A percentile compares a stretch with the other conserved stretches of the same genome.
Conservation (phyloP, 2,113 vertebrate species). For the Cheilinus undulatus region DNA sequence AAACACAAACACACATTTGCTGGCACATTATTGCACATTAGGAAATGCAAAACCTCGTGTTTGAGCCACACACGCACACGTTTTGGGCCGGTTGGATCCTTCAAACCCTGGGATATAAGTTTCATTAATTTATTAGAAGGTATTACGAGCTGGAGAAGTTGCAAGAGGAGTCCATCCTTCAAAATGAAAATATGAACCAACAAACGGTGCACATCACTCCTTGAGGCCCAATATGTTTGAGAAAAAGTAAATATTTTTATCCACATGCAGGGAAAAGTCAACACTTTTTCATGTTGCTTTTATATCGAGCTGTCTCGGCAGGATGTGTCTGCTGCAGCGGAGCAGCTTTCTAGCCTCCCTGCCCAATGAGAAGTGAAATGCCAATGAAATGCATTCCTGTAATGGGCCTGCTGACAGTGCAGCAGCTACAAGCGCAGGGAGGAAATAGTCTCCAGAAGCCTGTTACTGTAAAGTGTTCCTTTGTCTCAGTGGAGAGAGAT, state of each 20-base stretch:
- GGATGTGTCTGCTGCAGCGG: constrained; percentile 44
- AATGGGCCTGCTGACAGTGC: constrained; percentile 69
- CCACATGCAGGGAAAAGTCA: constrained; percentile 12
- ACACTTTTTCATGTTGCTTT: constrained; percentile 32
- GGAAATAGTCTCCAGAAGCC: constrained; percentile 64
- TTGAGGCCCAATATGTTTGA: constrained; percentile 11
- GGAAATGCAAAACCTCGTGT: constrained; percentile 43
- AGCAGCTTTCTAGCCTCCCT: constrained; percentile 43
- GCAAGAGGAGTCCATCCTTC: background rate
- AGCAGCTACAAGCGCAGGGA: constrained; percentile 38
- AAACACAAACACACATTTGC: constrained; percentile 34
- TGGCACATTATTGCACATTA: constrained; percentile 53
- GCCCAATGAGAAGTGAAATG: constrained; percentile 63
- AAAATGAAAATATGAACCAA: constrained; percentile 1
- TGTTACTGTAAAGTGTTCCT: constrained; percentile 68
- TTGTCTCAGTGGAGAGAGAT: constrained; percentile 46
- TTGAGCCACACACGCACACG: constrained; percentile 38
- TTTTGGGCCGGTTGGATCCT: constrained; percentile 11
- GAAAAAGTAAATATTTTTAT: constrained; percentile 42
- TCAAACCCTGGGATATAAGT: constrained; percentile 35
- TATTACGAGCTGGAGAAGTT: constrained; percentile 25
- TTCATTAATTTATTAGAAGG: constrained; percentile 43
- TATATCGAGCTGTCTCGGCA: constrained; percentile 43
- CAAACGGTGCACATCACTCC: background rate
- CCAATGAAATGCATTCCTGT: constrained; percentile 66